Base-by-base conservation (phyloP, 30 jellyfish, hydroid and myxozoan genomes). In the Haliclystus octoradiatus region DNA sequence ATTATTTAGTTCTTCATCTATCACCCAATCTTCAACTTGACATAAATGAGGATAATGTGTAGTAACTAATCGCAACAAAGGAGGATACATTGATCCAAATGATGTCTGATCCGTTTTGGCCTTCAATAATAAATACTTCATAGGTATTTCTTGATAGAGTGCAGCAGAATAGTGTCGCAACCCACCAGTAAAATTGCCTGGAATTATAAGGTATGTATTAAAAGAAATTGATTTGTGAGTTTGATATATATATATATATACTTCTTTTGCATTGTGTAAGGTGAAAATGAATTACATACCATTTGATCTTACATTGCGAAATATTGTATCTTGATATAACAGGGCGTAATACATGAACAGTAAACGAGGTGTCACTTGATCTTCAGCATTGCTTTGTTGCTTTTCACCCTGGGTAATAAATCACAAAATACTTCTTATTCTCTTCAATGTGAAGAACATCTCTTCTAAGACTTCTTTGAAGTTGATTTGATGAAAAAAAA, bases 21-120 rank as follows among this genome's bases (percentile, higher is more conserved):
- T 85, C 83, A 88, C 72, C 89, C 76, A 80, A 81, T 82, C 98
- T 69, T 90, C 98, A 15, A 83, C 98, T 22, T 79, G 74, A 75
- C 95, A 81, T 7, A 90, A 77, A 73, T 82, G 95, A 2, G 98
- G 95, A 34, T 76, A 90, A 52, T 84, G 93, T 51, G 94, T 90
- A 14, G 95, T 64, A 40, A 90, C 71, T 50, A 90, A 65, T 26
- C 98, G 83, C 72, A 90, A 77, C 0, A 90, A 31, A 0, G 95
- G 85, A 27, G 98, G 95, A 71, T 90, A 90, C 12, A 90, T 40
- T 31, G 76, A 83, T 24, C 92, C 94, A 50, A 74, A 82, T 29
- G 77, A 65, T 22, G 40, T 40, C 28, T 75, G 92, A 13, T 79
- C 53, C 47, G 85, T 89, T 49, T 81, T 67, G 3, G 89, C 72